Conservation (phyloP, 2,797 vertebrate species). For the Aphelocoma californica region DNA sequence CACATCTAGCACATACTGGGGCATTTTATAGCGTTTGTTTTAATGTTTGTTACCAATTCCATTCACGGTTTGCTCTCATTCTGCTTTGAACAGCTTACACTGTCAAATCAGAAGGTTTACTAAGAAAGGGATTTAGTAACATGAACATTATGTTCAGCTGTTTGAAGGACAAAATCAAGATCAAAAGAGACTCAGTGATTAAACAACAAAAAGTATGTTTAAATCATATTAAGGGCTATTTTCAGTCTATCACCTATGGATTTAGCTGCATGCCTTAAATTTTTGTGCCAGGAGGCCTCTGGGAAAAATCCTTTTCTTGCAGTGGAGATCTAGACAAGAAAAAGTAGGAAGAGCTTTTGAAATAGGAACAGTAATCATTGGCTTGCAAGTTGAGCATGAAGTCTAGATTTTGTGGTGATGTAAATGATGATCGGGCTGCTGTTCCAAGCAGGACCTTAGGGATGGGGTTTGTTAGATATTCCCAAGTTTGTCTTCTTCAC, state of each 20-base stretch:
- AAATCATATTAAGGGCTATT: not conserved
- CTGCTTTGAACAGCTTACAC: slow-evolving; percentile 1
- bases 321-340: not conserved
- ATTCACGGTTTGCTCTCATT: not conserved
- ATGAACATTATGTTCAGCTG: not conserved
- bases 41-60: not conserved
- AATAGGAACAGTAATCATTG: not conserved
- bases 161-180: slow-evolving; percentile 49
- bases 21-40: not conserved
- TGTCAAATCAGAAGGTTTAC: slow-evolving; percentile 1
- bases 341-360: not conserved
- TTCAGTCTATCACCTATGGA: not conserved
- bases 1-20: not conserved
- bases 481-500: not conserved
- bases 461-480: not conserved
- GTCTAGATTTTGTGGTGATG: not conserved
- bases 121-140: not conserved
- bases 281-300: not conserved
- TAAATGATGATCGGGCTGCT: not conserved
- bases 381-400: not conserved
- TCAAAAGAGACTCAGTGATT: not conserved
- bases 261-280: slow-evolving; percentile 11
- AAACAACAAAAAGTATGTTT: not conserved
- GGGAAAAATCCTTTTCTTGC: not conserved
- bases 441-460: not conserved